These are phyloP conservation scores for Globia sparganii DNA, from an alignment of 2,888 invertebrate species.

Conservation along the genomic window DNA sequence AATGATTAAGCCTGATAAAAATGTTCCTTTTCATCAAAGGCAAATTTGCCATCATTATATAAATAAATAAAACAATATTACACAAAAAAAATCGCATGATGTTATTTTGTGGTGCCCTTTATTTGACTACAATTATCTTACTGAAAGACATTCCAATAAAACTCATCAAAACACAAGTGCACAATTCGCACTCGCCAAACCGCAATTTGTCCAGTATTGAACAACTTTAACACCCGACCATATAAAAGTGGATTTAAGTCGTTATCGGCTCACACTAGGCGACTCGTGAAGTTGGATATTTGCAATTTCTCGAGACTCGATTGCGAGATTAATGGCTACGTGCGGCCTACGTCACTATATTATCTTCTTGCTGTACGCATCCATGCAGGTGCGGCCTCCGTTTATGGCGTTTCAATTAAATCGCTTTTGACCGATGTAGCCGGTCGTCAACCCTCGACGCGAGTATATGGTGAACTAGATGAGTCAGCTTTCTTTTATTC, in stretches of 20 bases:
- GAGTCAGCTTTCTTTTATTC: constrained; percentile 62
- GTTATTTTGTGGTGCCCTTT: background rate
- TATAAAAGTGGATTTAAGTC: constrained; percentile 60
- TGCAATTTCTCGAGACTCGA: constrained; percentile 69
- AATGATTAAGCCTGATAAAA: background rate
- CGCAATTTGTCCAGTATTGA: constrained; percentile 37
- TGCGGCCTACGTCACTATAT: constrained; percentile 61
- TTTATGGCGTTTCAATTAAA: constrained; percentile 88
- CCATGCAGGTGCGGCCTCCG: constrained; percentile 79
- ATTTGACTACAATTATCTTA: constrained; percentile 11
- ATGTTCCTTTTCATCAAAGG: background rate
- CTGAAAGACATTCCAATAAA: constrained; percentile 30
- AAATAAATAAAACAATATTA: background rate
- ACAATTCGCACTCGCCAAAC: constrained; percentile 22
- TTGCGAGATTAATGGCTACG: constrained; percentile 69
- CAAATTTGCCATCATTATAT: background rate
- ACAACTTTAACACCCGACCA: constrained; percentile 37
- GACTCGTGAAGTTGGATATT: constrained; percentile 59
- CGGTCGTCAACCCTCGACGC: constrained; percentile 66
- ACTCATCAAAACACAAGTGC: constrained; percentile 12
- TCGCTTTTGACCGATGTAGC: constrained; percentile 82
- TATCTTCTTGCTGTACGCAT: constrained; percentile 67
- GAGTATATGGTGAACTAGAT: constrained; percentile 57
- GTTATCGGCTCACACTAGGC: constrained; percentile 48
- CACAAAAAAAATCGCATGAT: background rate